Evolutionary conservation across 1,140 invertebrate genomes (phyloP), one percentile per base, ranked within the genome.

Genomic region (Reticulitermes speratus): DNA sequence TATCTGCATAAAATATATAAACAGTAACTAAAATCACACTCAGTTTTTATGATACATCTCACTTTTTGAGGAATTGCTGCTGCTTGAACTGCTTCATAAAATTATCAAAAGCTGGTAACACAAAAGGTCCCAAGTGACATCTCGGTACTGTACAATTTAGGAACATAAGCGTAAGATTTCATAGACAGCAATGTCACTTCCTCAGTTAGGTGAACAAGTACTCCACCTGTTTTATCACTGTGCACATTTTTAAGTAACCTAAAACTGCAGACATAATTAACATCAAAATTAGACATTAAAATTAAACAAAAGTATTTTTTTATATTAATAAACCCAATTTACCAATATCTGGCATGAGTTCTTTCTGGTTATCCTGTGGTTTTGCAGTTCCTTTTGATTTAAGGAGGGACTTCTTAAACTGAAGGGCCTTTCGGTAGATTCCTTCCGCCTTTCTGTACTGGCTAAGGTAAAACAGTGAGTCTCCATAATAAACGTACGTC

Each of bases 371-470:
- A 87, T 91, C 89, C 84, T 90, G 89, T 87, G 91, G 91, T 88
- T 93, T 93, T 65, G 88, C 89, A 75, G 89, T 90, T 87, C 90
- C 91, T 88, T 93, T 94, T 86, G 90, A 92, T 89, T 96, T 96
- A 14, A 94, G 89, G 48, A 96, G 90, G 83, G 93, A 93, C 90
- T 96, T 96, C 86, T 93, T 92, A 87, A 95, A 93, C 87, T 95
- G 94, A 14, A 96, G 89, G 12, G 94, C 94, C 89, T 94, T 94
- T 87, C 92, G 93, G 88, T 95, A 96, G 25, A 94, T 91, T 88
- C 93, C 92, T 90, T 96, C 95, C 32, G 95, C 95, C 89, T 94
- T 94, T 65, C 93, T 90, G 90, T 94, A 95, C 88, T 96, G 93
- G 87, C 93, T 92, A 6, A 93, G 88, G 59, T 95, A 91, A 90